Evolutionary conservation across 2,888 invertebrate genomes (phyloP).

Genomic region (Metellina segmentata): DNA sequence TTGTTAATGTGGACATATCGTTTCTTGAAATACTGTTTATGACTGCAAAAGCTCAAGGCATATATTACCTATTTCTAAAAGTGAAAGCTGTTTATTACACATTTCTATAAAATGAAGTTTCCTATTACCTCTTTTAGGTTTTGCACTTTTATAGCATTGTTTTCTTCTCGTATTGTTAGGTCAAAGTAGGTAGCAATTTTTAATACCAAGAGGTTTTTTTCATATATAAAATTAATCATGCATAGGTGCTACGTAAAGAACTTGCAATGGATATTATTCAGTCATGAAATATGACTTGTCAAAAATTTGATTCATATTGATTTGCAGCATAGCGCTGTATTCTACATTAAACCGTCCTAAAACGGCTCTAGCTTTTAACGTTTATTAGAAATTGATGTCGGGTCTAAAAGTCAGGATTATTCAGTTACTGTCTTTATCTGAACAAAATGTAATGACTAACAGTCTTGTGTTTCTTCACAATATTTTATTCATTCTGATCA

Average conservation of each 20-base stretch:
- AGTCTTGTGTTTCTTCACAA: background rate
- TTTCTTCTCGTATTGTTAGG: conserved; percentile 4
- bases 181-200: background rate
- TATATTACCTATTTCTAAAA: background rate
- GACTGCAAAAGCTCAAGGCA: background rate
- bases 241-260: conserved; percentile 24
- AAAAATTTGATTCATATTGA: background rate
- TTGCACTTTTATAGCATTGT: conserved; percentile 15
- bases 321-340: background rate
- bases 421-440: background rate
- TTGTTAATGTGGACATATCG: background rate
- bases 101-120: conserved; percentile 15
- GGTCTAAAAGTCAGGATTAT: background rate
- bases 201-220: background rate
- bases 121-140: conserved; percentile 16
- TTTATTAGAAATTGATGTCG: background rate
- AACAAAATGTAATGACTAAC: background rate
- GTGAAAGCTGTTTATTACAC: background rate
- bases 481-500: background rate
- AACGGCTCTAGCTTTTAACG: background rate
- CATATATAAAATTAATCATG: background rate
- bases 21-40: background rate
- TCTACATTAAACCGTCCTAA: conserved; percentile 17
- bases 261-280: background rate
- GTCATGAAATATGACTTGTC: background rate